A percentile compares a stretch with the other conserved stretches of the same genome.
phyloP scores from a whole-genome alignment of 2,113 vertebrate species.

The Strix uralensis region DNA sequence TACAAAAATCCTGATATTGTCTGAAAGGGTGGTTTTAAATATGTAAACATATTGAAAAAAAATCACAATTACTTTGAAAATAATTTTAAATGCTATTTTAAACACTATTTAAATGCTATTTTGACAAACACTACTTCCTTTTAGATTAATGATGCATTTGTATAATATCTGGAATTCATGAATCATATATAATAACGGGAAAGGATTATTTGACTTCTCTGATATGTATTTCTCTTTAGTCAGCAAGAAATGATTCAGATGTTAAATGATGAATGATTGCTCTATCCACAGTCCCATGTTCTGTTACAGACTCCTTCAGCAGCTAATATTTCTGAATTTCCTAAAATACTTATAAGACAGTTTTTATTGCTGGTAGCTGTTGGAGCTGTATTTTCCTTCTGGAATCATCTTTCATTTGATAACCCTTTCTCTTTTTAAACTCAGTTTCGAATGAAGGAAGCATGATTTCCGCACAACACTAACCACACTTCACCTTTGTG shows the following conservation, averaged over 20 bases:
- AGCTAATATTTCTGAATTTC: not conserved
- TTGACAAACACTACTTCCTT: not conserved
- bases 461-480: not conserved
- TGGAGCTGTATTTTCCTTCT: not conserved
- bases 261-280: not conserved
- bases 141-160: not conserved
- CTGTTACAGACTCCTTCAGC: not conserved
- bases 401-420: not conserved
- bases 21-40: not conserved
- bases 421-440: not conserved
- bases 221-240: not conserved
- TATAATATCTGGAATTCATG: not conserved
- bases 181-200: not conserved
- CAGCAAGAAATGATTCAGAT: constrained; percentile 1
- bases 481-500: not conserved
- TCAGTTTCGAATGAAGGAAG: not conserved
- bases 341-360: not conserved
- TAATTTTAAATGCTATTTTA: not conserved
- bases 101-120: not conserved
- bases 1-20: not conserved
- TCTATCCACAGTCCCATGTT: not conserved
- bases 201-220: not conserved
- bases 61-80: not conserved
- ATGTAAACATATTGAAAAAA: not conserved
- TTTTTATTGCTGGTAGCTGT: not conserved